Evolutionary conservation across 2,113 vertebrate genomes (phyloP), one percentile per base, ranked within the genome.

Genomic region (Heterotilapia buettikoferi): DNA sequence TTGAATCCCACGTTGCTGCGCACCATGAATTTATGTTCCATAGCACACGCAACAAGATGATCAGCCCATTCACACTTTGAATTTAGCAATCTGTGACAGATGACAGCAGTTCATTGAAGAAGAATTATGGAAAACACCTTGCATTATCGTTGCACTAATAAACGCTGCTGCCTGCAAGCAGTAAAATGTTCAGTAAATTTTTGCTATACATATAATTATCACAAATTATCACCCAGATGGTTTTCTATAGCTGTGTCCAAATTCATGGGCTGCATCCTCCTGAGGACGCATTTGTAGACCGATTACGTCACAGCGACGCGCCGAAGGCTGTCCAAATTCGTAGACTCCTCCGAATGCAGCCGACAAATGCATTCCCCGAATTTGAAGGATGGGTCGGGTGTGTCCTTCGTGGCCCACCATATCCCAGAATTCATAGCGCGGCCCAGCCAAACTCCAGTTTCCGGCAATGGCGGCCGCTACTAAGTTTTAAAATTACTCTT

Each of bases 201-300:
- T 63, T 63, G 29, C 16, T 63, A 63, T 36, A 33, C 59, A 63
- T 63, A 63, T 63, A 11, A 63, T 33, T 19, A 63, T 63, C 29
- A 33, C 59, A 61, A 63, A 61, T 61, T 4, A 63, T 33, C 29
- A 33, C 29, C 59, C 59, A 63, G 29, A 63, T 63, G 16, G 16
- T 36, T 24, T 71, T 40, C n/a, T 61, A 31, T 61, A 31, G 26
- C 57, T 0, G 57, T 31, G 26, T 61, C 57, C 57, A 61, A 61
- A 61, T 18, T 31, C 57, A 31, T 18, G 26, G 14, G 26, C 57
- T 61, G 57, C 57, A 61, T 61, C 57, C 57, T 4, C 57, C 29
- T 61, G 26, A 61, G 26, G 57, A 61, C 26, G 2, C 26, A 31
- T 61, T 61, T 61, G 8, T 31, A 61, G 57, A 61, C 26, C 0